Evolutionary conservation across 2,113 vertebrate species (phyloP).

Genomic region (Hepsetus odoe): DNA sequence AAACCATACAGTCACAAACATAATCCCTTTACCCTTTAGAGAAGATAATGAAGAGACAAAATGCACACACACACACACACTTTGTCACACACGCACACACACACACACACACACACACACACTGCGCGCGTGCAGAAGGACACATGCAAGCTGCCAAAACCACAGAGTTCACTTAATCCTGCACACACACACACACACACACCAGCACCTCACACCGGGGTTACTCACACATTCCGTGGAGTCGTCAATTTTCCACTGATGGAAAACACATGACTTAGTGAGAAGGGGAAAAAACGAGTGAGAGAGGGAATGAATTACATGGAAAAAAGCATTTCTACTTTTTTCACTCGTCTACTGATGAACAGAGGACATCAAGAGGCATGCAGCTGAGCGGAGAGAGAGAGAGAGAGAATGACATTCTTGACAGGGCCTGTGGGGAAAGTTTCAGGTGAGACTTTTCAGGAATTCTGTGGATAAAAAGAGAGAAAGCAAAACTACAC

Average conservation of each 20-base stretch:
- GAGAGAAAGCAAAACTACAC: not conserved
- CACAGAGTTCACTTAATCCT: conserved; percentile 4
- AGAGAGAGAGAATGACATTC: conserved; percentile 1
- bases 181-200: conserved; percentile 26
- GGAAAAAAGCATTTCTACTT: conserved; percentile 58
- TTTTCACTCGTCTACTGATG: conserved; percentile 63
- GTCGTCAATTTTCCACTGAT: conserved; percentile 89
- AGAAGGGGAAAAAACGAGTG: conserved; percentile 49
- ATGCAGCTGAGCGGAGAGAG: conserved; percentile 31
- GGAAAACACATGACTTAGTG: conserved; percentile 75
- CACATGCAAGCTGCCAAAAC: conserved; percentile 37
- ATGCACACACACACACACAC: not conserved
- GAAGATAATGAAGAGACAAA: not conserved
- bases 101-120: conserved; percentile 63
- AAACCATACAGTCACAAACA: conserved; percentile 2
- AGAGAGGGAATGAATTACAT: conserved; percentile 52
- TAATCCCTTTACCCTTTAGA: conserved; percentile 3
- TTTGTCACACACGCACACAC: too few relatives aligned
- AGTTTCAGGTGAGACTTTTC: not conserved
- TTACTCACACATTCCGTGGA: conserved; percentile 89
- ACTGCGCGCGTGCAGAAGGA: conserved; percentile 28
- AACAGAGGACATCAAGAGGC: conserved; percentile 51
- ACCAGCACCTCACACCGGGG: conserved; percentile 72
- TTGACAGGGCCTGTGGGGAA: not conserved
- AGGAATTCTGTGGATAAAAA: not conserved